Evolutionary conservation across 2,797 vertebrate species (phyloP).

Genomic region (Toxotes lorentzi): DNA sequence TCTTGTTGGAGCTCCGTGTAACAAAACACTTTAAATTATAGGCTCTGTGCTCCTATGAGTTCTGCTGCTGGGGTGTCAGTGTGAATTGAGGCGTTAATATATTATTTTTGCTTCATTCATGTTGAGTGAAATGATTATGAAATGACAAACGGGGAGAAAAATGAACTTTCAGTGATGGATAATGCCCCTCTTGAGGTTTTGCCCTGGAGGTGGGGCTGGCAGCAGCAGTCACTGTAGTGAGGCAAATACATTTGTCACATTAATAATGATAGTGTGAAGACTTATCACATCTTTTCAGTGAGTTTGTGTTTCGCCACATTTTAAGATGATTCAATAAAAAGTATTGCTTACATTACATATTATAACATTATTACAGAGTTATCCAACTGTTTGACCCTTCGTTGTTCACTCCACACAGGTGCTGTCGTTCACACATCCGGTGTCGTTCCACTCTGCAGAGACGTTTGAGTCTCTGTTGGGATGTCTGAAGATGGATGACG

Average conservation of each 20-base stretch:
- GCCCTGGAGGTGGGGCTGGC: background rate
- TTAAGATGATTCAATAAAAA: background rate
- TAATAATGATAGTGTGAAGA: constrained; percentile 11
- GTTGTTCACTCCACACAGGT: constrained; percentile 83
- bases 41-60: constrained; percentile 1
- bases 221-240: background rate
- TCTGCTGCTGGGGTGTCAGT: background rate
- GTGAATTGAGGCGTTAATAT: constrained; percentile 28
- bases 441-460: constrained; percentile 99
- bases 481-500: constrained; percentile 99
- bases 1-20: background rate
- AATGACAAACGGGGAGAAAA: constrained; percentile 1
- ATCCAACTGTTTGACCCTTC: background rate
- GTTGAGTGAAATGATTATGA: constrained; percentile 10
- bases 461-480: constrained; percentile 97
- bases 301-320: background rate
- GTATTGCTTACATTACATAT: too few species aligned
- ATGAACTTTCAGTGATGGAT: constrained; percentile 18
- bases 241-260: constrained; percentile 6
- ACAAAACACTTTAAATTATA: constrained; percentile 4
- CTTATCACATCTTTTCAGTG: background rate
- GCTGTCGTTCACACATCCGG: constrained; percentile 98
- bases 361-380: background rate
- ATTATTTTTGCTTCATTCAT: background rate
- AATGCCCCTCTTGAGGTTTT: constrained; percentile 16